phyloP scores from a whole-genome alignment of 2,797 vertebrate species.

The Xyrichtys novacula region DNA sequence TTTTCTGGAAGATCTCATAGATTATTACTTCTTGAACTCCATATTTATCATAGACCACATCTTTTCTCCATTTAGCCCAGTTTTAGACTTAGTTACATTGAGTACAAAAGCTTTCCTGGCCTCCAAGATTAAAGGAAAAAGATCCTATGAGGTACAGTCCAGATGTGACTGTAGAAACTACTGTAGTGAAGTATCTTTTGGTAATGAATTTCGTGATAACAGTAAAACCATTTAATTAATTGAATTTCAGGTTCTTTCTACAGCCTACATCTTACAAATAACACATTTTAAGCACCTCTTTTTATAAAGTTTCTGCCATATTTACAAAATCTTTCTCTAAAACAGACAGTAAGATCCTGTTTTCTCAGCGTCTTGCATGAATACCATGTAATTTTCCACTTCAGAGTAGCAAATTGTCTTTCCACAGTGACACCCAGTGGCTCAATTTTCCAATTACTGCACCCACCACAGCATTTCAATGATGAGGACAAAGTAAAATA shows the following conservation, averaged over 20 bases:
- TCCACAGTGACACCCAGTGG: constrained; percentile 35
- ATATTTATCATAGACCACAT: too few relatives aligned
- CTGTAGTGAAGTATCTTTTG: too few relatives aligned
- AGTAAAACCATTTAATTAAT: background rate
- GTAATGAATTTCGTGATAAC: background rate
- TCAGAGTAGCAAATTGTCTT: background rate
- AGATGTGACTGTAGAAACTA: background rate
- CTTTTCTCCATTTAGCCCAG: background rate
- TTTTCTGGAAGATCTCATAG: background rate
- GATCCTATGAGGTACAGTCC: background rate
- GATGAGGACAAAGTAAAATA: too few relatives aligned
- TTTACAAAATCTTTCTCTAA: background rate
- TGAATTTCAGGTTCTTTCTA: too few relatives aligned
- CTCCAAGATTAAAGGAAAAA: too few relatives aligned
- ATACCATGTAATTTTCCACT: background rate
- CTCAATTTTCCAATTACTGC: background rate
- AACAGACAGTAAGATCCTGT: background rate
- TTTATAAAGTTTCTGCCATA: too few relatives aligned
- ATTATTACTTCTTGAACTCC: background rate
- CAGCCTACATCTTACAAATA: too few relatives aligned
- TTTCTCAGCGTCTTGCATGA: background rate
- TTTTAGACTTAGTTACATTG: too few relatives aligned
- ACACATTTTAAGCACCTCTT: too few relatives aligned
- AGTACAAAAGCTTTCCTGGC: too few relatives aligned
- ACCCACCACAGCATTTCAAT: too few relatives aligned